Percentiles rank a stretch among this genome's conserved stretches.
These are phyloP conservation scores for Engraulis encrasicolus DNA, from an alignment of 2,113 vertebrate genomes.

Conservation along the genomic window DNA sequence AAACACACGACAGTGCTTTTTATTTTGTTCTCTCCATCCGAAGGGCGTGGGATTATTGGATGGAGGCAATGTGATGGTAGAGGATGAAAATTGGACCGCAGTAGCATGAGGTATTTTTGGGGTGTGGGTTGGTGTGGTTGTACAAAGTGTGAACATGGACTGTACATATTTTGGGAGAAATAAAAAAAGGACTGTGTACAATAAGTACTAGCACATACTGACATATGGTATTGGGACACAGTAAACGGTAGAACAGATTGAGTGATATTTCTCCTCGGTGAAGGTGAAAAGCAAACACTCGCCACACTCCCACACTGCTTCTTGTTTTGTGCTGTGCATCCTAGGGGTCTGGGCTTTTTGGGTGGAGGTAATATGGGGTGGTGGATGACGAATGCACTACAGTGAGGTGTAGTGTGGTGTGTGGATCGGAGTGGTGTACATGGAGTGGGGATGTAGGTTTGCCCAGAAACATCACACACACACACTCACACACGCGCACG, in stretches of 20 bases:
- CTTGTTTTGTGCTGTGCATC: neutral
- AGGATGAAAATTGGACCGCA: no score
- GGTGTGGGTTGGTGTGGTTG: neutral
- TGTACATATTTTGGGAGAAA: no score
- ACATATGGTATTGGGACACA: neutral
- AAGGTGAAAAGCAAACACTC: conserved; percentile 9
- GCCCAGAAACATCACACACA: neutral
- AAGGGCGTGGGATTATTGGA: no score
- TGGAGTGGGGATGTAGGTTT: neutral
- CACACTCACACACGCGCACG: no score
- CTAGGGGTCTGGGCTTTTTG: neutral
- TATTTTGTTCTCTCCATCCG: no score
- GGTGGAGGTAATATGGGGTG: neutral
- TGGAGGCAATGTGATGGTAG: no score
- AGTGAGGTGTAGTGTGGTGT: neutral
- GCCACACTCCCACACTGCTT: neutral
- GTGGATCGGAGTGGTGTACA: neutral
- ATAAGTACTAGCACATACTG: no score
- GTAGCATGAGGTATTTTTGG: neutral
- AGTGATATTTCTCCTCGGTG: conserved; percentile 9
- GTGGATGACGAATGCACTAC: no score
- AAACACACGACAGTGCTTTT: no score
- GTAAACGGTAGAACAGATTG: neutral
- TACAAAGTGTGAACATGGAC: no score
- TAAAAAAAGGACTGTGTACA: no score